phyloP scores from a whole-genome alignment of 2,797 vertebrate genomes.

The Phylloscopus collybita region DNA sequence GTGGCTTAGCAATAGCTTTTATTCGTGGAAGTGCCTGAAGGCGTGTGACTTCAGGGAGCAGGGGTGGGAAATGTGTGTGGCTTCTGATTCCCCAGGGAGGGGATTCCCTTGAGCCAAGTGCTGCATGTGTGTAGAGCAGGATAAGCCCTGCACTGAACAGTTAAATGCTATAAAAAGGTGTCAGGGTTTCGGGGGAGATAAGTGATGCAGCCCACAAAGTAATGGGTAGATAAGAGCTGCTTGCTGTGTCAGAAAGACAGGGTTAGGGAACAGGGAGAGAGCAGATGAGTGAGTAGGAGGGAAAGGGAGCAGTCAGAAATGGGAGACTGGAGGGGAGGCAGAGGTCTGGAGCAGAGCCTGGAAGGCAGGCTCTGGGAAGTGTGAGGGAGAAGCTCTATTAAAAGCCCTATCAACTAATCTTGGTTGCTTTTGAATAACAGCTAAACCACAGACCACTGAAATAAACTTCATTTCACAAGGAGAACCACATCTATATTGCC shows the following conservation, averaged over 20 bases:
- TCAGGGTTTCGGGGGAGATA: not conserved
- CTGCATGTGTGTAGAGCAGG: accelerated
- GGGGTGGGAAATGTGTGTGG: not conserved
- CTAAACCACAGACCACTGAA: slow-evolving; percentile 66
- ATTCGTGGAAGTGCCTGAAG: slow-evolving; percentile 52
- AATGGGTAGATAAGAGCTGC: not conserved
- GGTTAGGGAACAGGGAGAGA: not conserved
- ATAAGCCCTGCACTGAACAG: not conserved
- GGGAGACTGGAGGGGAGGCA: not conserved
- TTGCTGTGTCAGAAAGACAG: not conserved
- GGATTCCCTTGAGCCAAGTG: not conserved
- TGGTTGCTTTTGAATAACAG: slow-evolving; percentile 61
- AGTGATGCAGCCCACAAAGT: not conserved
- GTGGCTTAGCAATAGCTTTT: slow-evolving; percentile 66
- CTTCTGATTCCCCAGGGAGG: not conserved
- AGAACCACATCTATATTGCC: slow-evolving; percentile 46
- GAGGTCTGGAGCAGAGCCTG: slow-evolving; percentile 54
- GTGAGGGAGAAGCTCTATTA: slow-evolving; percentile 55
- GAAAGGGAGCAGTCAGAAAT: slow-evolving; percentile 4
- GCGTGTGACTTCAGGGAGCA: not conserved
- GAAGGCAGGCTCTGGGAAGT: slow-evolving; percentile 32
- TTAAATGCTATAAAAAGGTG: not conserved
- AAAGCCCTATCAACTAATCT: slow-evolving; percentile 57
- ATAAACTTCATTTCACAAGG: slow-evolving; percentile 55
- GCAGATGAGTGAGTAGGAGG: not conserved